Base-by-base conservation (phyloP, 2,888 invertebrate genomes). In the Macropis europaea region DNA sequence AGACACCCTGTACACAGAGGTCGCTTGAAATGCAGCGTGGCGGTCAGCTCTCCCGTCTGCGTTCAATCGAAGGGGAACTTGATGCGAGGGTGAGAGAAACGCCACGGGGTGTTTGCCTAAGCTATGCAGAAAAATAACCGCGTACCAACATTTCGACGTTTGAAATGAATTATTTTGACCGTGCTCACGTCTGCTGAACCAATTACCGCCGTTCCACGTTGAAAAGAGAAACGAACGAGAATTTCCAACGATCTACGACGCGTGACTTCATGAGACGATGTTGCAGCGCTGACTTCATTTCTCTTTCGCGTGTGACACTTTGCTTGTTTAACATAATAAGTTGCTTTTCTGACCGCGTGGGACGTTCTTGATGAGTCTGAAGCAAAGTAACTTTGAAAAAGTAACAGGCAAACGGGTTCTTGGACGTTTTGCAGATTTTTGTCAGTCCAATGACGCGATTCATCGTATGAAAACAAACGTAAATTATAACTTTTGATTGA, bases 1-100 rank as follows among this genome's bases (percentile, higher is more conserved):
- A n/a, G n/a, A n/a, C n/a, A n/a, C n/a, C n/a, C n/a, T n/a, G 15
- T 9, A 17, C n/a, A n/a, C 28, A 17, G 11, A 13, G 56, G 17
- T n/a, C 45, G 75, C 48, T 74, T 56, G 74, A 69, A 69, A 69
- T 68, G 74, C 68, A 43, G 36, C 64, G 64, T 50, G 74, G 9
- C 74, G 74, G 74, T 74, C 75, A 69, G 32, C 61, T 73, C 63
- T 72, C 64, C 48, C 47, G 64, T 64, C 63, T 61, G 74, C 60
- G 36, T 73, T 64, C 69, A 69, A 64, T 74, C 69, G 74, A 57
- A 57, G 61, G 64, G 64, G 66, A 59, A 54, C 60, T 63, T 68
- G 48, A 67, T 57, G 73, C 57, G 57, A 74, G 73, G 62, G 66
- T 67, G 72, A 56, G 32, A 53, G 47, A 34, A 45, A 48, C 19